Evolutionary conservation across 1,140 invertebrate genomes (phyloP), one percentile per base, ranked within the genome.

Genomic region (Hormaphis cornu): DNA sequence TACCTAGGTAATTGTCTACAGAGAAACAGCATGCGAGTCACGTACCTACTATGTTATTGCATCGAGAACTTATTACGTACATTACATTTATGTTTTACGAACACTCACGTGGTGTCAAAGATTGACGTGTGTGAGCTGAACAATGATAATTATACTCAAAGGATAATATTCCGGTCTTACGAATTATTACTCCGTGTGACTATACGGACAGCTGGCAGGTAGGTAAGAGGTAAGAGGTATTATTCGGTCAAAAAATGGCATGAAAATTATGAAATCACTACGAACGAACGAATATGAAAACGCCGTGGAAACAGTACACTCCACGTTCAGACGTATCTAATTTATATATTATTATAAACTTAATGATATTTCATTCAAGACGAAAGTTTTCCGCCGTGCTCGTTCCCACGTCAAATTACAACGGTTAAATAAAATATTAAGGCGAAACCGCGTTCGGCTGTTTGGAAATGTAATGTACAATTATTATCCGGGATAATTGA

Each of bases 1-100:
- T n/a, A n/a, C n/a, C n/a, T n/a, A n/a, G n/a, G n/a, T n/a, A n/a
- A 56, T 37, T 37, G 53, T 37, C 12, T 37, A 37, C n/a, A n/a
- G n/a, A 14, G 5, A 56, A 42, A 30, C 16, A 33, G 2, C 22
- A 50, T 50, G 44, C 26, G 33, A 66, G 61, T 22, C 61, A 66
- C 61, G 61, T 66, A n/a, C n/a, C n/a, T n/a, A n/a, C n/a, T n/a
- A 66, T 16, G 50, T 50, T 33, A 66, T 66, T 66, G 44, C 28
- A 22, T 48, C 28, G 28, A 46, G 44, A 5, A 63, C 26, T 46
- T 48, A 46, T 63, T 30, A 63, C n/a, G n/a, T n/a, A n/a, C 22
- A 2, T 3, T 42, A 42, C 40, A 42, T 6, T 42, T 42, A 30
- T 16, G 22, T 3, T 30, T 4, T 63, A 35, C 37, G 14, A 22